Evolutionary conservation across 2,888 invertebrate species (phyloP).

Genomic region (Anoplius nigerrimus): DNA sequence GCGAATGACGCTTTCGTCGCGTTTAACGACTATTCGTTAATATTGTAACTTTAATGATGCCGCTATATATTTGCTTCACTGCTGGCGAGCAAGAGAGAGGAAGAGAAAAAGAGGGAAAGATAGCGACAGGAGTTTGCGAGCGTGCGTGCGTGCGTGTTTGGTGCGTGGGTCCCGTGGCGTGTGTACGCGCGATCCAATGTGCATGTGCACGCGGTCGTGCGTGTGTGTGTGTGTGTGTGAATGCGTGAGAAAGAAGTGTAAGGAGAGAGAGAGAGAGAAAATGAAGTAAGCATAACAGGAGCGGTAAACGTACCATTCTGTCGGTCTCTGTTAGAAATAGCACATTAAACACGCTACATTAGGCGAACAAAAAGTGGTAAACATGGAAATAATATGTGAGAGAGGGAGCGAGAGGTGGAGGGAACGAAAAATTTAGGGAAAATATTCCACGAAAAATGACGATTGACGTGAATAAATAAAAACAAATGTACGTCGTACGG

Average conservation of each 20-base stretch:
- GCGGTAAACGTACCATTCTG: constrained; percentile 72
- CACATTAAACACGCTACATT: constrained; percentile 67
- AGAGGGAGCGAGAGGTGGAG: neutral
- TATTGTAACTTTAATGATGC: constrained; percentile 57
- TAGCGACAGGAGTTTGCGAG: constrained; percentile 4
- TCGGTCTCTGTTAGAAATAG: constrained; percentile 68
- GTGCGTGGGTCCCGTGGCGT: neutral
- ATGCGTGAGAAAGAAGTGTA: neutral
- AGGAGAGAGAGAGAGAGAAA: neutral
- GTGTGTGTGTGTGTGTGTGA: no score
- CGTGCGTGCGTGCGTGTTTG: no score
- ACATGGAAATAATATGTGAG: constrained; percentile 10
- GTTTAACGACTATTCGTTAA: constrained; percentile 47
- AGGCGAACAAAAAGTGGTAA: constrained; percentile 52
- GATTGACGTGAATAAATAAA: constrained; percentile 19
- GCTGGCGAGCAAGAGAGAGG: constrained; percentile 37
- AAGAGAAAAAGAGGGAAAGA: no score
- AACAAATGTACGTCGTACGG: constrained; percentile 66
- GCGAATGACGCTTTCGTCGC: constrained; percentile 52
- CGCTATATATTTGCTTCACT: constrained; percentile 50
- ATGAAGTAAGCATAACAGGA: constrained; percentile 49
- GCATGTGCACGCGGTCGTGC: no score
- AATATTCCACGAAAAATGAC: constrained; percentile 41
- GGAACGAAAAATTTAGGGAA: constrained; percentile 22
- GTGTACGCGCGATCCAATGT: neutral